These are phyloP conservation scores for Stictonetta naevosa DNA, from an alignment of 2,113 vertebrate species.

Conservation along the genomic window DNA sequence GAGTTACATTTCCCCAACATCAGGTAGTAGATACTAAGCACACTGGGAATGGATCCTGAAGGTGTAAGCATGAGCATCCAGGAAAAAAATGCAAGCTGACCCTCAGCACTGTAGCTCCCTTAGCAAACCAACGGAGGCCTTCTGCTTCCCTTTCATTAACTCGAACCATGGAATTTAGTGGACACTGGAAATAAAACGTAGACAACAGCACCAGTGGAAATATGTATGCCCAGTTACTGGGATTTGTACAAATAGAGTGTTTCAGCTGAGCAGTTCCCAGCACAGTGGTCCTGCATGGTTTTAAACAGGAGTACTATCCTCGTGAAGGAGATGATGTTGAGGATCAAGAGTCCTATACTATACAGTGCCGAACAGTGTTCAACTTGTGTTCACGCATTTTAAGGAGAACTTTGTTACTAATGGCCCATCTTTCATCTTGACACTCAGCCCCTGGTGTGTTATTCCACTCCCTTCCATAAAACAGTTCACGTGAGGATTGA, in stretches of 20 bases:
- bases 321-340: not conserved
- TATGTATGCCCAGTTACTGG: not conserved
- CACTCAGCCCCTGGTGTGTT: rapidly evolving
- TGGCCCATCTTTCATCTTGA: not conserved
- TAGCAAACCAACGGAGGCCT: not conserved
- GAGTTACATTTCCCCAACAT: not conserved
- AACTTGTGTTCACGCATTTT: not conserved
- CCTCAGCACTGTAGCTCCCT: not conserved
- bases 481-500: not conserved
- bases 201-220: not conserved
- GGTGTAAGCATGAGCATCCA: not conserved
- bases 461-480: not conserved
- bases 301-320: not conserved
- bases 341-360: not conserved
- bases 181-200: not conserved
- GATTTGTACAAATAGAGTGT: not conserved
- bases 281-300: not conserved
- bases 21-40: not conserved
- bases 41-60: not conserved
- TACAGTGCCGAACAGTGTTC: not conserved
- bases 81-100: not conserved
- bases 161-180: not conserved
- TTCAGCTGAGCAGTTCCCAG: not conserved
- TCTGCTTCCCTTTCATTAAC: not conserved
- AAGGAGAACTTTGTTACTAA: not conserved